Conservation (phyloP, 35 echinoderm and acorn worm genomes). For the Apostichopus parvimensis region DNA sequence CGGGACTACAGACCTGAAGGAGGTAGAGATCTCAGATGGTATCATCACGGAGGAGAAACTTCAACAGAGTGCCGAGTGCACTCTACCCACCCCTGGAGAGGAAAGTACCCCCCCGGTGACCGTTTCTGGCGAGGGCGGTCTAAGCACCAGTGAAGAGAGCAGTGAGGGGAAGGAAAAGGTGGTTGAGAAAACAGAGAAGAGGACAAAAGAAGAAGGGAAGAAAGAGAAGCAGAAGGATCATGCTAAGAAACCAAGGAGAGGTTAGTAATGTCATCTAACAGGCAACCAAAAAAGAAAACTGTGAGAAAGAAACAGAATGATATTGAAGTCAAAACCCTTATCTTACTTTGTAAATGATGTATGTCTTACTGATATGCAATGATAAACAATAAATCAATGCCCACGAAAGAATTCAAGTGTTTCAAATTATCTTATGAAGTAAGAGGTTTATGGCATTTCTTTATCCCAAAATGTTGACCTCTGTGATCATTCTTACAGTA, state of each 20-base stretch:
- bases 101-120: neutral
- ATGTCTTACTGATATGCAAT: no score
- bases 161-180: slow-evolving; percentile 7
- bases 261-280: neutral
- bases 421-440: no score
- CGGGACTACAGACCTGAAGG: neutral
- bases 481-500: no score
- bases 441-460: no score
- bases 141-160: slow-evolving; percentile 13
- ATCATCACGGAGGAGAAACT: neutral
- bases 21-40: neutral
- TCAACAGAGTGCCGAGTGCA: slow-evolving; percentile 1
- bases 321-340: no score
- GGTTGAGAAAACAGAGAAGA: neutral
- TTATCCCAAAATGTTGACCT: no score
- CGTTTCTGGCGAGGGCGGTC: neutral
- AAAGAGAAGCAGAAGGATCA: slow-evolving; percentile 21
- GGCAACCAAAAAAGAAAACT: no score
- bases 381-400: no score
- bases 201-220: slow-evolving; percentile 21
- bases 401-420: no score
- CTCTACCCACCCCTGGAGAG: slow-evolving; percentile 23
- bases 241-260: slow-evolving; percentile 24
- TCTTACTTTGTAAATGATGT: no score
- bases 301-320: no score